phyloP scores from a whole-genome alignment of 1,140 invertebrate species.

The Aplysia californica region DNA sequence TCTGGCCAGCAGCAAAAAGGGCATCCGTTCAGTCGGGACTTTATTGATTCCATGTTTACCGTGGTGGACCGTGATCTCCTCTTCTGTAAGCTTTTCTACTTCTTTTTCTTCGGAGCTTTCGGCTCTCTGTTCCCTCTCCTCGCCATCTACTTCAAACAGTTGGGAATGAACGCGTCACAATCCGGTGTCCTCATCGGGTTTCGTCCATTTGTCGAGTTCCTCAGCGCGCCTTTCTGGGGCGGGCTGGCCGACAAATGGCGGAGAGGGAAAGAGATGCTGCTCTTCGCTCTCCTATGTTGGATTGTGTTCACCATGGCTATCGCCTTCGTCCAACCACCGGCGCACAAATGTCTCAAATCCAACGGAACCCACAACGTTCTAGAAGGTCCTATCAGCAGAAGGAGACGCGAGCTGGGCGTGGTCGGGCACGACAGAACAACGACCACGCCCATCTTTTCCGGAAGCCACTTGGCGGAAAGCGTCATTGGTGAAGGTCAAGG shows the following conservation, averaged over 20 bases:
- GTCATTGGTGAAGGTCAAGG: not conserved
- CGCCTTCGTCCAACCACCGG: conserved; percentile 93
- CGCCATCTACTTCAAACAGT: conserved; percentile 98
- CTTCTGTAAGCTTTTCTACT: conserved; percentile 82
- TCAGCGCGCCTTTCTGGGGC: conserved; percentile 98
- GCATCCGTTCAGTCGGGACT: conserved; percentile 70
- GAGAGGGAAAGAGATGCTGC: conserved; percentile 78
- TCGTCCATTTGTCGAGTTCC: conserved; percentile 96
- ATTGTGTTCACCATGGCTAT: conserved; percentile 96
- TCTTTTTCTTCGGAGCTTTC: conserved; percentile 99
- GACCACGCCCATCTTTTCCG: not conserved
- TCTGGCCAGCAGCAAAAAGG: conserved; percentile 32
- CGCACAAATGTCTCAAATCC: conserved; percentile 83
- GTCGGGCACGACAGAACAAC: not conserved
- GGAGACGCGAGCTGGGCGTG: not conserved
- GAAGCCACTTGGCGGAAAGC: not conserved
- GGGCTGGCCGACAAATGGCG: conserved; percentile 83
- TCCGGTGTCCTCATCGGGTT: conserved; percentile 82
- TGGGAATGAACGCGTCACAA: conserved; percentile 97
- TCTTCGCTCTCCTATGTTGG: conserved; percentile 94
- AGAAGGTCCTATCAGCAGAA: conserved; percentile 36
- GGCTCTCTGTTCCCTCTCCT: conserved; percentile 97
- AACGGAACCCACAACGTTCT: conserved; percentile 77
- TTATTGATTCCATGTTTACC: conserved; percentile 58
- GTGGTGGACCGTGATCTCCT: conserved; percentile 62